Base-by-base conservation (phyloP, 2,888 invertebrate species). In the Biston stratarius region DNA sequence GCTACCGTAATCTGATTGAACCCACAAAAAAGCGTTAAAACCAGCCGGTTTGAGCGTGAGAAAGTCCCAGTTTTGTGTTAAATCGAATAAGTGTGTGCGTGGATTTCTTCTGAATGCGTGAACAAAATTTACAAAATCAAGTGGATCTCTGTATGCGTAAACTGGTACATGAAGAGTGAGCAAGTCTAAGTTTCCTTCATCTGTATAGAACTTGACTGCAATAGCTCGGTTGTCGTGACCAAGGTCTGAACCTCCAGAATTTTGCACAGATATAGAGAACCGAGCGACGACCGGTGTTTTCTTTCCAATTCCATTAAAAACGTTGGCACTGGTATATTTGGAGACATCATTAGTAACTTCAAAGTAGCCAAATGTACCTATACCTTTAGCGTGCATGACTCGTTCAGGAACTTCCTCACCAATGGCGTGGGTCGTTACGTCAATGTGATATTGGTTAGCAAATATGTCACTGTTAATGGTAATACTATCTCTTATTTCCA, bases 341-440 rank as follows among this genome's bases (percentile, higher is more conserved):
- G 92, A 90, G 61, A 97, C 96, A 80, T 97, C 97, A 77, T 97
- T 95, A 0, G 97, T 97, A 0, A 97, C 96, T 86, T 97, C 96
- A 77, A 98, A 97, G 80, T 96, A 96, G 0, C 96, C 97, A 81
- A 96, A 96, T 0, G 97, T 97, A 45, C 97, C 97, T 44, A 96
- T 96, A 71, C 98, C 99, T 90, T 98, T 98, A 0, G 98, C 98
- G 84, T 98, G 98, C 0, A 98, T 98, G 0, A 98, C 97, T 76
- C 98, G 95, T 83, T 98, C 98, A 0, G 98, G 98, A 77, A 98
- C 98, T 63, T 98, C 95, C 97, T 84, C 83, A 5, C 69, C 98
- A 38, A 97, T 93, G 79, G 96, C 95, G 80, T 97, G 97, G 79
- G 97, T 96, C 0, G 96, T 91, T 80, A 96, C 95, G 77, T 97